phyloP scores from a whole-genome alignment of 2,888 invertebrate species.

The Pseudococcus longispinus region DNA sequence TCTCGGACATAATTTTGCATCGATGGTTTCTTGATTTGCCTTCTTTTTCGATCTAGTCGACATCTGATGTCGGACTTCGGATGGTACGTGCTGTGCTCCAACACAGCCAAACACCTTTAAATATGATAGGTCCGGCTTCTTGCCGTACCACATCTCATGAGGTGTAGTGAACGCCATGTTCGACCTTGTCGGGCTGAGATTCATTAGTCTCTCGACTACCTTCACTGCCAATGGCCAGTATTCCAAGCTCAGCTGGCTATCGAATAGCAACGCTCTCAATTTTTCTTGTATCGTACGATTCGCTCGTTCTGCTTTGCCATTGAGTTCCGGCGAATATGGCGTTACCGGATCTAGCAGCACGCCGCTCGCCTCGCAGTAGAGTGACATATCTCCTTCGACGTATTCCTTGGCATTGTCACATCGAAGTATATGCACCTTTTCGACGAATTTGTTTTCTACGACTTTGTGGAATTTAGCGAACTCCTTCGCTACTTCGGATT shows the following conservation, averaged over 20 bases:
- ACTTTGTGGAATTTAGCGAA: background rate
- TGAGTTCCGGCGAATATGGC: slow-evolving; percentile 21
- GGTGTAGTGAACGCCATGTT: background rate
- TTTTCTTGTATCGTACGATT: background rate
- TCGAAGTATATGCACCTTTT: too few relatives aligned
- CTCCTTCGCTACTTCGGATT: background rate
- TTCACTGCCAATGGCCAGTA: slow-evolving; percentile 14
- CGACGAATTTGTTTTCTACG: background rate
- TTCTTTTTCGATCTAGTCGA: too few relatives aligned
- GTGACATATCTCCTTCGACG: background rate
- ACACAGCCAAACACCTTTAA: background rate
- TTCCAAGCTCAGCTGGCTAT: background rate
- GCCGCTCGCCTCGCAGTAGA: background rate
- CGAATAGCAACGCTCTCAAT: background rate
- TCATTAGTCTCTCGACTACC: background rate
- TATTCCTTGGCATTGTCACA: slow-evolving; percentile 14
- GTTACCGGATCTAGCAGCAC: background rate
- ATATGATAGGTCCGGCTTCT: background rate
- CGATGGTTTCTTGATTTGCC: background rate
- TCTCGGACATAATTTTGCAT: too few relatives aligned
- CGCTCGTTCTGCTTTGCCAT: background rate
- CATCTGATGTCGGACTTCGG: background rate
- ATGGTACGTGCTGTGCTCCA: background rate
- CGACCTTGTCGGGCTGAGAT: background rate
- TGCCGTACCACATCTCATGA: background rate